Evolutionary conservation across 2,113 vertebrate genomes (phyloP), one percentile per base, ranked within the genome.

Genomic region (Rhea americana): DNA sequence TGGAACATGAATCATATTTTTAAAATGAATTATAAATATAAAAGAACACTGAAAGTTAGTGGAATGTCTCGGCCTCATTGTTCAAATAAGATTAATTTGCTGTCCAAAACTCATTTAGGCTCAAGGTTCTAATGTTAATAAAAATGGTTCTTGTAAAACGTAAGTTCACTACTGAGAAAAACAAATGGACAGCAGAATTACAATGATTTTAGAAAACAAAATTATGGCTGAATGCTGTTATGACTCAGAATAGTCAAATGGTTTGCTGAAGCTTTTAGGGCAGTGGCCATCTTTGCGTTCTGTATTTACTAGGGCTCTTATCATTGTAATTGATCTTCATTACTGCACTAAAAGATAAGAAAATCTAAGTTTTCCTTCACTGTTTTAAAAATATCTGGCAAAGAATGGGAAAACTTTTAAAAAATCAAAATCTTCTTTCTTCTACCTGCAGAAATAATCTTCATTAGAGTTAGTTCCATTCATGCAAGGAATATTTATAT

Each of bases 81-180:
- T 22, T 84, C 26, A 75, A 76, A 20, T 75, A 79, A 87, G 39
- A 79, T 61, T 85, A 50, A 87, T 91, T 59, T 91, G 35, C 30
- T 75, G 7, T 24, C 59, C 14, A 75, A 30, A 90, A 86, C 14
- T 78, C n/a, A 24, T 62, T 91, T 58, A 82, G 32, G 32, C 24
- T 87, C 32, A 53, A 63, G 51, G 30, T 89, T 89, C 65, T 84
- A 43, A 85, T 61, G n/a, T 79, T 91, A 87, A 87, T 70, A 87
- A 85, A 93, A 89, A 79, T 32, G 6, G 6, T 89, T 79, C 16
- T 48, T 82, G 39, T 68, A 85, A 91, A 82, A 80, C 50, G 59
- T n/a, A 74, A 79, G 3, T 35, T 91, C 48, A 24, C 59, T 65
- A 65, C 21, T 63, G 62, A 82, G 71, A 87, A 92, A 93, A 91